Evolutionary conservation across 1,140 invertebrate genomes (phyloP), one percentile per base, ranked within the genome.

Genomic region (Medauroidea extradentata): DNA sequence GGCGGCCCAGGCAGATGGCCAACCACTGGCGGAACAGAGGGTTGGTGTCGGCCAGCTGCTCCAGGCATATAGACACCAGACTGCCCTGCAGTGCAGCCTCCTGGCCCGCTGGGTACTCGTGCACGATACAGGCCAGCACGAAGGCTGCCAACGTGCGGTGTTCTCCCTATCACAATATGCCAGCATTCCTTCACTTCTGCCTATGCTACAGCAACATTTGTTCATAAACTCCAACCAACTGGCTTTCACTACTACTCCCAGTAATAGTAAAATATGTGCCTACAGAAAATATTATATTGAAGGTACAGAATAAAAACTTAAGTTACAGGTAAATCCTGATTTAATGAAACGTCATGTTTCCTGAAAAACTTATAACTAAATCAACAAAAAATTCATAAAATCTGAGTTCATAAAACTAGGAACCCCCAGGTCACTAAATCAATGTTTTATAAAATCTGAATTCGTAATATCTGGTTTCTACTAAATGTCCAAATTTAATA

Each of bases 111-210:
- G 82, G 81, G 73, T 92, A 93, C 66, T 93, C 86, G 72, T 93
- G 86, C n/a, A 98, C 94, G 58, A 98, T 93, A 69, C 90, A 89
- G 2, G 94, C 87, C 49, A 98, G 71, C 14, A 96, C 91, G 76
- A 97, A 98, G 24, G 93, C 93, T 21, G 94, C 92, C 70, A 94
- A 82, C 1, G 91, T 95, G 42, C 93, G 83, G 69, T 93, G 84
- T 67, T 95, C 88, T 56, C 86, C 85, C 89, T 92, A 69, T 57
- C 78, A 77, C 60, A 62, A 53, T 67, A 53, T 11, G 58, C 13
- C 11, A 42, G 63, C 50, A 59, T 24, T 19, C 23, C 13, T 16
- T 9, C 19, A 8, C 48, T 49, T 5, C 23, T 44, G 42, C 14
- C 23, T 8, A 19, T 11, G 18, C 9, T 0, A 19, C 7, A 52